These are phyloP conservation scores for Melanostoma mellinum DNA, from an alignment of 2,888 invertebrate species.

Conservation along the genomic window DNA sequence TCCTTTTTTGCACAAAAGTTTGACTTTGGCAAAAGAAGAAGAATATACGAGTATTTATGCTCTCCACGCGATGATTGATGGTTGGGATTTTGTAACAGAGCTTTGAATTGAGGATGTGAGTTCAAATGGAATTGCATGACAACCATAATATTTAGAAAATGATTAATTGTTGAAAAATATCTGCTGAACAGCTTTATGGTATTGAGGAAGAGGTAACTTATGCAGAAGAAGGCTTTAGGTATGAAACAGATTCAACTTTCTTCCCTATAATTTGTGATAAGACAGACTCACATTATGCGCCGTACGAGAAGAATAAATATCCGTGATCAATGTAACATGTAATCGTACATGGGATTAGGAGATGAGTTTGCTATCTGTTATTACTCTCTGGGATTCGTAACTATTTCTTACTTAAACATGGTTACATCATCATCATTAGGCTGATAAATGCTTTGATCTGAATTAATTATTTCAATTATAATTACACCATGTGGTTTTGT, in stretches of 20 bases:
- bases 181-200: constrained; percentile 25
- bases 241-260: constrained; percentile 6
- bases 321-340: background rate
- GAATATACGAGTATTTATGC: constrained; percentile 1
- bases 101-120: constrained; percentile 55
- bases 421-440: constrained; percentile 34
- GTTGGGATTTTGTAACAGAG: constrained; percentile 42
- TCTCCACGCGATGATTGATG: constrained; percentile 64
- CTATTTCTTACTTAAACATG: constrained; percentile 47
- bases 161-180: constrained; percentile 62
- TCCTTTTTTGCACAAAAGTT: constrained; percentile 31
- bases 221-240: background rate
- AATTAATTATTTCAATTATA: constrained; percentile 47
- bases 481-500: constrained; percentile 22
- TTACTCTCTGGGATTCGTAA: constrained; percentile 1
- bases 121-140: constrained; percentile 70
- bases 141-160: constrained; percentile 63
- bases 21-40: constrained; percentile 52
- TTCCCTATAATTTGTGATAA: background rate
- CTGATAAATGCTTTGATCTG: constrained; percentile 31
- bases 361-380: background rate
- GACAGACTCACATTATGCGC: background rate
- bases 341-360: constrained; percentile 5
- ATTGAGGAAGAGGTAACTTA: constrained; percentile 22
- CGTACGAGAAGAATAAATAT: background rate